phyloP scores from a whole-genome alignment of 2,113 vertebrate species.

The Manacus vitellinus region DNA sequence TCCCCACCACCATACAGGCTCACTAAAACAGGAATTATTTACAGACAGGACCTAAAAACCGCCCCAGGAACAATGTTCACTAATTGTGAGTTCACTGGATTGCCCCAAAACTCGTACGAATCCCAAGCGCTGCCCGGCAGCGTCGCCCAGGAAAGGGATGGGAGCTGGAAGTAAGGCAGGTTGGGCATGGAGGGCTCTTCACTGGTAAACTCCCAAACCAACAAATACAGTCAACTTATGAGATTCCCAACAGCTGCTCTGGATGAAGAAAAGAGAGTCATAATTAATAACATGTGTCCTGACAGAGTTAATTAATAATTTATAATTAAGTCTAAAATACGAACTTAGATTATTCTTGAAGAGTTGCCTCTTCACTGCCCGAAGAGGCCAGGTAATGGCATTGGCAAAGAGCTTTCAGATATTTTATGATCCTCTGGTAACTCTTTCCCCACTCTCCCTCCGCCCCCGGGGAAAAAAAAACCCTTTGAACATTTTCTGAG shows the following conservation, averaged over 20 bases:
- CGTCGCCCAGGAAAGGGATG: not conserved
- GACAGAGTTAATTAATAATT: constrained; percentile 81
- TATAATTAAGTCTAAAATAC: constrained; percentile 76
- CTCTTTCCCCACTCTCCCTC: not conserved
- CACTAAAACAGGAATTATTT: not conserved
- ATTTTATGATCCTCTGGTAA: constrained; percentile 25
- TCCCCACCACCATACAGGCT: not conserved
- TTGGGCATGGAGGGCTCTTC: not conserved
- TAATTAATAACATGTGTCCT: constrained; percentile 82
- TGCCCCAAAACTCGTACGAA: rapidly evolving
- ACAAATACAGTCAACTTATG: constrained; percentile 51
- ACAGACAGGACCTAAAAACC: not conserved
- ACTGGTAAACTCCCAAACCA: constrained; percentile 3
- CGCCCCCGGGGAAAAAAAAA: not conserved
- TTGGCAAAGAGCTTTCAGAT: not conserved
- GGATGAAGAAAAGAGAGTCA: constrained; percentile 69
- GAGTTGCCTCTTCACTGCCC: constrained; percentile 50
- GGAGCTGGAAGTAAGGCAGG: not conserved
- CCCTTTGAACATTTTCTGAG: constrained; percentile 37
- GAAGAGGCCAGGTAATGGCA: constrained; percentile 30
- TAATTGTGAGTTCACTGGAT: not conserved
- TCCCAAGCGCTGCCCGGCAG: not conserved
- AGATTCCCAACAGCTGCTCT: constrained; percentile 73
- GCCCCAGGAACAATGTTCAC: rapidly evolving
- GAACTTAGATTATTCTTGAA: constrained; percentile 68